phyloP scores from a whole-genome alignment of 2,113 vertebrate genomes.

The Paramisgurnus dabryanus region DNA sequence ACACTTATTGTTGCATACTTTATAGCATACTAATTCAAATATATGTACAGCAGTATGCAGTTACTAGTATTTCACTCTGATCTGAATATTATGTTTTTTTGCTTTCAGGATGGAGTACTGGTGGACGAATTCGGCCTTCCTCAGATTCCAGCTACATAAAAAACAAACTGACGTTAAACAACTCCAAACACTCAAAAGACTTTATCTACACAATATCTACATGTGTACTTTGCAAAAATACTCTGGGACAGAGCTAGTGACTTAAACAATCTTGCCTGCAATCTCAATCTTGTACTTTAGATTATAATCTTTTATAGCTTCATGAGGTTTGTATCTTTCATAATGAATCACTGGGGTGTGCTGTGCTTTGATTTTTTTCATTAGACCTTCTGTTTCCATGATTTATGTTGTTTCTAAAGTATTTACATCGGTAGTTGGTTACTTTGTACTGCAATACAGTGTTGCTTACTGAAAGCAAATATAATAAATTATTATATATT shows the following conservation, averaged over 20 bases:
- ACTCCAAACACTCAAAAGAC: constrained; percentile 10
- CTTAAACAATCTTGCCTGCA: constrained; percentile 7
- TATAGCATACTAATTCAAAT: too few relatives aligned
- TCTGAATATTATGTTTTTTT: not conserved
- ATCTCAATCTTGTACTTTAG: constrained; percentile 16
- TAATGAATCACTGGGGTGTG: constrained; percentile 23
- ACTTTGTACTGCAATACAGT: constrained; percentile 64
- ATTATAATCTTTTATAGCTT: constrained; percentile 39
- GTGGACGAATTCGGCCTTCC: constrained; percentile 98
- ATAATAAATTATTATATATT: constrained; percentile 70
- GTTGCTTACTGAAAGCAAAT: constrained; percentile 62
- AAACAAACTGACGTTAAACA: not conserved
- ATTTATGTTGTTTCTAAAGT: constrained; percentile 32
- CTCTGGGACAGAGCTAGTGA: constrained; percentile 9
- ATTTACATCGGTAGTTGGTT: constrained; percentile 55
- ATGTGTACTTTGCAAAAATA: constrained; percentile 12
- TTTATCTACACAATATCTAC: constrained; percentile 26
- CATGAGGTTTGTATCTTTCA: constrained; percentile 13
- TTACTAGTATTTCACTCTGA: not conserved
- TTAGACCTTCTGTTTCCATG: constrained; percentile 28
- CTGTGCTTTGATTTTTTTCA: constrained; percentile 12
- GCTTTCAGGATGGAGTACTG: constrained; percentile 87
- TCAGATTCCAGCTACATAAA: constrained; percentile 94
- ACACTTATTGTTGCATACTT: too few relatives aligned
- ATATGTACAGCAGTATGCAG: too few relatives aligned